These are phyloP conservation scores for Thereva unica DNA, from an alignment of 2,888 invertebrate genomes.

Conservation along the genomic window DNA sequence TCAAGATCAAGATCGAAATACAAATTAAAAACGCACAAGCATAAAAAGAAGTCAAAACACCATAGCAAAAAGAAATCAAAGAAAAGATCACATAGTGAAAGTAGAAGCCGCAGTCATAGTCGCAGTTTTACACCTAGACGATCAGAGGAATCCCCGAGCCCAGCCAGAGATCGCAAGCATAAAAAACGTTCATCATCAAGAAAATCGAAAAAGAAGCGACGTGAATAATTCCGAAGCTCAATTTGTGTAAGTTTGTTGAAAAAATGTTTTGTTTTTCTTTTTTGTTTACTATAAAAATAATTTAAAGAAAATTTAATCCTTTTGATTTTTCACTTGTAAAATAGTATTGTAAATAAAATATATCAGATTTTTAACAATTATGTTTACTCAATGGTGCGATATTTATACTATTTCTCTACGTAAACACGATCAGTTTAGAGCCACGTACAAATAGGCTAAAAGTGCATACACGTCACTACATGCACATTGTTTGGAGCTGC, in stretches of 20 bases:
- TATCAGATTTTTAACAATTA: too few species aligned
- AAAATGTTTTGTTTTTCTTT: slow-evolving; percentile 5
- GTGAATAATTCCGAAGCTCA: slow-evolving; percentile 1
- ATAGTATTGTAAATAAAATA: too few species aligned
- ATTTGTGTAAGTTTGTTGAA: background rate
- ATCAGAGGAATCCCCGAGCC: background rate
- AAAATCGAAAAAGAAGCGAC: slow-evolving; percentile 25
- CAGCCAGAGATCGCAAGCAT: slow-evolving; percentile 15
- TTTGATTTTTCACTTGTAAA: too few species aligned
- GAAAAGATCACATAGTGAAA: slow-evolving; percentile 45
- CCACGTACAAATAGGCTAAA: too few species aligned
- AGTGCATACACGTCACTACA: too few species aligned
- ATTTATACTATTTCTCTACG: too few species aligned
- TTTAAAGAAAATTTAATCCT: too few species aligned
- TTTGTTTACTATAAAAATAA: slow-evolving; percentile 4
- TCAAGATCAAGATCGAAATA: slow-evolving; percentile 36
- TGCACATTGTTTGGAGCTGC: too few species aligned
- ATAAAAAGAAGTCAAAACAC: slow-evolving; percentile 30
- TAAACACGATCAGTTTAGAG: too few species aligned
- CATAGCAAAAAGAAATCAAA: slow-evolving; percentile 49
- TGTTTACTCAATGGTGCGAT: too few species aligned
- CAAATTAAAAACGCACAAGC: slow-evolving; percentile 17
- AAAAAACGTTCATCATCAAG: slow-evolving; percentile 20
- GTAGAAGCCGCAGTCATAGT: slow-evolving; percentile 25
- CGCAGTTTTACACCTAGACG: slow-evolving; percentile 5